phyloP scores from a whole-genome alignment of 2,797 vertebrate genomes.

The Picus viridis region DNA sequence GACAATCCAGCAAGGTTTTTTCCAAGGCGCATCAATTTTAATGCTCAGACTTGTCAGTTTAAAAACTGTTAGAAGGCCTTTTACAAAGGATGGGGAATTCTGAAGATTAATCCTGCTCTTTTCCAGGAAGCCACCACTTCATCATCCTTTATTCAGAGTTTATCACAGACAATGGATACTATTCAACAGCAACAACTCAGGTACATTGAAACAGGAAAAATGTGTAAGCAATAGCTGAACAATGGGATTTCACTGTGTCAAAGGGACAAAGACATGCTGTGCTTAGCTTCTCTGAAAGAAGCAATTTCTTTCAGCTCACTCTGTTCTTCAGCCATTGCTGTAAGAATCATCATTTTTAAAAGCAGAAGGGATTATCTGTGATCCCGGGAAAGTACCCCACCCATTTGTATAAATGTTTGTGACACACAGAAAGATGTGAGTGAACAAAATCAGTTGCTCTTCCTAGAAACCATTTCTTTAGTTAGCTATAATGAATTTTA shows the following conservation, averaged over 20 bases:
- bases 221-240: background rate
- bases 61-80: background rate
- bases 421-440: background rate
- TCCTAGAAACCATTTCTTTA: background rate
- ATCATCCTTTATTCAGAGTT: background rate
- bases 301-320: background rate
- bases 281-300: background rate
- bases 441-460: background rate
- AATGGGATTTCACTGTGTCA: background rate
- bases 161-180: background rate
- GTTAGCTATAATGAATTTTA: background rate
- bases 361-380: background rate
- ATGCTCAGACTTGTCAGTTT: background rate
- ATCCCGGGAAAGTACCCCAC: background rate
- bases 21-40: background rate
- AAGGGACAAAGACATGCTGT: background rate
- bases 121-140: background rate
- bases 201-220: background rate
- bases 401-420: background rate
- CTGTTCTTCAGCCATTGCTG: background rate
- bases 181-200: background rate
- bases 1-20: background rate
- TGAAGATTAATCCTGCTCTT: conserved; percentile 27
- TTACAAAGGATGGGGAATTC: background rate
- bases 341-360: background rate